Percentiles rank a stretch among this genome's conserved stretches.
These are phyloP conservation scores for Drosophila bipectinata DNA, from an alignment of 1,140 invertebrate genomes.

Conservation along the genomic window DNA sequence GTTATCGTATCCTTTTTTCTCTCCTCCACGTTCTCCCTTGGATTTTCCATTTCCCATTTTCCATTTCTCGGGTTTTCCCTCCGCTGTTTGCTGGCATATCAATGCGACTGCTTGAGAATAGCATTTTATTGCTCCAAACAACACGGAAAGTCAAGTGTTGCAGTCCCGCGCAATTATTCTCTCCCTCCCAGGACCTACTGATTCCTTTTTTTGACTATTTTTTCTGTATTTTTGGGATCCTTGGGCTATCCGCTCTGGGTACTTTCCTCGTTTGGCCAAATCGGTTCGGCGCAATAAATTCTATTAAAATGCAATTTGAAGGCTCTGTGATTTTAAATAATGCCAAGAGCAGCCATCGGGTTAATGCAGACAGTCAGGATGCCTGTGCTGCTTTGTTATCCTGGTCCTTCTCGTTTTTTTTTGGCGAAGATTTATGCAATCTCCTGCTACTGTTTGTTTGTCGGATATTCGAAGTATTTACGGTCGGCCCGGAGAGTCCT, in stretches of 20 bases:
- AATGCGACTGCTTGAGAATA: slow-evolving; percentile 63
- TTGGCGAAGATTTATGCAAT: slow-evolving; percentile 65
- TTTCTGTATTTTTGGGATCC: slow-evolving; percentile 11
- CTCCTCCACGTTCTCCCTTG: slow-evolving; percentile 10
- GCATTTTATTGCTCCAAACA: slow-evolving; percentile 74
- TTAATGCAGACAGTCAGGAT: slow-evolving; percentile 60
- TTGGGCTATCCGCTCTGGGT: slow-evolving; percentile 18
- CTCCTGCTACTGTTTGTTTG: slow-evolving; percentile 38
- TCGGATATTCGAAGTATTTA: slow-evolving; percentile 53
- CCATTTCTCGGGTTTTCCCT: neutral
- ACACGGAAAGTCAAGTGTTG: slow-evolving; percentile 81
- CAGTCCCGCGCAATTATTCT: slow-evolving; percentile 68
- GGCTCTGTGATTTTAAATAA: slow-evolving; percentile 81
- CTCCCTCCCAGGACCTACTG: slow-evolving; percentile 1
- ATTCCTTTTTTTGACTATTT: slow-evolving; percentile 3
- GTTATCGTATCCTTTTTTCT: slow-evolving; percentile 61
- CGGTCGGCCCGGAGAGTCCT: slow-evolving; percentile 40
- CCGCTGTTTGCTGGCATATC: slow-evolving; percentile 34
- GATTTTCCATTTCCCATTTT: slow-evolving; percentile 7
- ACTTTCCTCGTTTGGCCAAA: slow-evolving; percentile 36
- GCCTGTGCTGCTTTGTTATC: slow-evolving; percentile 44
- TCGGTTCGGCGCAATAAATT: slow-evolving; percentile 79
- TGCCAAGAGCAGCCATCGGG: slow-evolving; percentile 56
- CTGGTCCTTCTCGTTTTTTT: slow-evolving; percentile 23
- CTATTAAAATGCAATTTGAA: slow-evolving; percentile 83